These are phyloP conservation scores for Rhopalosiphum nymphaeae DNA, from an alignment of 2,888 invertebrate species.

Conservation along the genomic window DNA sequence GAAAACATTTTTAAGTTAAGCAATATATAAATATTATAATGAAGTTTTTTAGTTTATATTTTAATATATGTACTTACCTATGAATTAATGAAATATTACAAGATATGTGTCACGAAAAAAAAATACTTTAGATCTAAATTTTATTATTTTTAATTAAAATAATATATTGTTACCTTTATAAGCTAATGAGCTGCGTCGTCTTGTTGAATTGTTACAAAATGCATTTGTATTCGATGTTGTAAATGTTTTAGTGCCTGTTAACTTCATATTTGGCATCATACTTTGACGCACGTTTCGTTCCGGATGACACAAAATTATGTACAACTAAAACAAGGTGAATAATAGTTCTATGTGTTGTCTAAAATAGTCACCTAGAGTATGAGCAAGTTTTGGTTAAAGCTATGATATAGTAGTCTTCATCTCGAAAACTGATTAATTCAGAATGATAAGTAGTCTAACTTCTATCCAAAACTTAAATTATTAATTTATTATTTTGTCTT, in stretches of 20 bases:
- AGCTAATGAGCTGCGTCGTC: constrained; percentile 46
- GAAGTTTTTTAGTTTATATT: background rate
- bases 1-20: background rate
- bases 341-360: background rate
- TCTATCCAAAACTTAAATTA: background rate
- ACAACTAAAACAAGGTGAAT: constrained; percentile 70
- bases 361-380: background rate
- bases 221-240: constrained; percentile 58
- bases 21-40: background rate
- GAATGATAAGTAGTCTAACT: background rate
- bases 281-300: constrained; percentile 73
- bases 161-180: constrained; percentile 51
- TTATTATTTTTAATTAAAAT: background rate
- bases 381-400: background rate
- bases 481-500: background rate
- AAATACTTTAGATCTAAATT: background rate
- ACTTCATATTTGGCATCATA: constrained; percentile 69
- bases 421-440: background rate
- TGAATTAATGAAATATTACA: background rate
- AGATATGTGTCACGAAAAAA: too few relatives aligned
- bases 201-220: constrained; percentile 47
- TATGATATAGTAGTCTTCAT: background rate
- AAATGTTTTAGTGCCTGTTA: constrained; percentile 57
- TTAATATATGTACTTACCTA: background rate
- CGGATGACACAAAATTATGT: constrained; percentile 74